phyloP scores from a whole-genome alignment of 2,797 vertebrate genomes.

The Bryconaethiops microstoma region DNA sequence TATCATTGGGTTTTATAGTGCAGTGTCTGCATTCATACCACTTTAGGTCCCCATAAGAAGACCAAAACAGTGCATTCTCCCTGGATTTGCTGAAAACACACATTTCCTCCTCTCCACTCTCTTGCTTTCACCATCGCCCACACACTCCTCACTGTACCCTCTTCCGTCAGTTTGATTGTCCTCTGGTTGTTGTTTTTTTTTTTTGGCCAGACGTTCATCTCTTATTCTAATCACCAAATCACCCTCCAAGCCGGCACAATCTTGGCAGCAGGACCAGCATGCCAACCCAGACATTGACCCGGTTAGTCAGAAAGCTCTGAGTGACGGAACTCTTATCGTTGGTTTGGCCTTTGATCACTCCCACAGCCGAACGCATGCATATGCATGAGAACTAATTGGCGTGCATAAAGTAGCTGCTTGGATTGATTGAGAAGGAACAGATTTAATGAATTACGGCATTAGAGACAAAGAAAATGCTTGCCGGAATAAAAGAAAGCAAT shows the following conservation, averaged over 20 bases:
- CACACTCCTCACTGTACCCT: slow-evolving; percentile 35
- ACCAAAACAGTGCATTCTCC: not conserved
- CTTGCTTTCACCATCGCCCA: slow-evolving; percentile 36
- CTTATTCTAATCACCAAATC: slow-evolving; percentile 18
- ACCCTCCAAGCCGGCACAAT: slow-evolving; percentile 15
- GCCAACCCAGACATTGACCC: slow-evolving; percentile 20
- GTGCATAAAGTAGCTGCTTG: slow-evolving; percentile 24
- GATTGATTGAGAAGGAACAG: slow-evolving; percentile 27
- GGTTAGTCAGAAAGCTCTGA: not conserved
- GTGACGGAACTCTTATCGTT: slow-evolving; percentile 20
- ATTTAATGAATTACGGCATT: slow-evolving; percentile 31
- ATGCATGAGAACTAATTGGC: slow-evolving; percentile 38
- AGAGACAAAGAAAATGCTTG: slow-evolving; percentile 17
- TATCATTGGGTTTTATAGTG: too few relatives aligned
- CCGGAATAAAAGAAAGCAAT: slow-evolving; percentile 29
- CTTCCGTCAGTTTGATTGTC: slow-evolving; percentile 37
- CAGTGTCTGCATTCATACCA: too few relatives aligned
- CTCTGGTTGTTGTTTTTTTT: slow-evolving; percentile 8
- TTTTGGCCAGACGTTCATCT: not conserved
- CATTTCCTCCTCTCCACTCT: slow-evolving; percentile 20
- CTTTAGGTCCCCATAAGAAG: too few relatives aligned
- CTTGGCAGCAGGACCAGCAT: slow-evolving; percentile 29
- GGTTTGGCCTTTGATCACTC: slow-evolving; percentile 34
- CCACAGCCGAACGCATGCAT: slow-evolving; percentile 33
- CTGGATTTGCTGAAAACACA: slow-evolving; percentile 10